These are phyloP conservation scores for Diplazon laetatorius DNA, from an alignment of 2,888 invertebrate genomes.

Conservation along the genomic window DNA sequence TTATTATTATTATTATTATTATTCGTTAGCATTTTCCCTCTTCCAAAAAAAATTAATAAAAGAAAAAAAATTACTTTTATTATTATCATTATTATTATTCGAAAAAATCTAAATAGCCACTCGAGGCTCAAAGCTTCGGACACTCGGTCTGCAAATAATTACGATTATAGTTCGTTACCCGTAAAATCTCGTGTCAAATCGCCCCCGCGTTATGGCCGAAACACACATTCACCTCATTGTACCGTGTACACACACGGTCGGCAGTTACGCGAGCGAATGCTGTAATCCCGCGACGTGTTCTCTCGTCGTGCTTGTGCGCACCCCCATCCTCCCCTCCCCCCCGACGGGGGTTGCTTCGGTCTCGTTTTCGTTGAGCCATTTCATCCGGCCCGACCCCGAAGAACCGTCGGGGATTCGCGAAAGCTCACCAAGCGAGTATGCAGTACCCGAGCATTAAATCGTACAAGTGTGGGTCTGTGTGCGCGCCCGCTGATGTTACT, in stretches of 20 bases:
- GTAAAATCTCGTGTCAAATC: slow-evolving; percentile 5
- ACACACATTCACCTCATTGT: no score
- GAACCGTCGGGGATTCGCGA: slow-evolving; percentile 15
- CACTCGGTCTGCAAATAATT: no score
- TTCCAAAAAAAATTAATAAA: no score
- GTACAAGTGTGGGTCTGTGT: background rate
- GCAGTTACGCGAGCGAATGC: slow-evolving; percentile 67
- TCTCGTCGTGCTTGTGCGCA: slow-evolving; percentile 43
- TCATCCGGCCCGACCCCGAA: slow-evolving; percentile 37
- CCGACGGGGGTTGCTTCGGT: slow-evolving; percentile 49
- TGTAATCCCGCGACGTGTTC: slow-evolving; percentile 67
- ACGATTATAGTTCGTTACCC: background rate
- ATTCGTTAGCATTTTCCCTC: no score
- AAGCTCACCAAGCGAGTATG: slow-evolving; percentile 7
- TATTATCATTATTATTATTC: no score
- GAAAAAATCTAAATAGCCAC: no score
- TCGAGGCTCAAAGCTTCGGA: no score
- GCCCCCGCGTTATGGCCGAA: no score
- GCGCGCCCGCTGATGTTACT: slow-evolving; percentile 6
- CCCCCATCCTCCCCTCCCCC: no score
- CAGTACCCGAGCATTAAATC: slow-evolving; percentile 1
- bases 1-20: no score
- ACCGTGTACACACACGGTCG: slow-evolving; percentile 44
- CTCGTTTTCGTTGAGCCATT: slow-evolving; percentile 54
- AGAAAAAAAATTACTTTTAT: no score